Conservation (phyloP, 2,113 vertebrate genomes). For the Sitta europaea region DNA sequence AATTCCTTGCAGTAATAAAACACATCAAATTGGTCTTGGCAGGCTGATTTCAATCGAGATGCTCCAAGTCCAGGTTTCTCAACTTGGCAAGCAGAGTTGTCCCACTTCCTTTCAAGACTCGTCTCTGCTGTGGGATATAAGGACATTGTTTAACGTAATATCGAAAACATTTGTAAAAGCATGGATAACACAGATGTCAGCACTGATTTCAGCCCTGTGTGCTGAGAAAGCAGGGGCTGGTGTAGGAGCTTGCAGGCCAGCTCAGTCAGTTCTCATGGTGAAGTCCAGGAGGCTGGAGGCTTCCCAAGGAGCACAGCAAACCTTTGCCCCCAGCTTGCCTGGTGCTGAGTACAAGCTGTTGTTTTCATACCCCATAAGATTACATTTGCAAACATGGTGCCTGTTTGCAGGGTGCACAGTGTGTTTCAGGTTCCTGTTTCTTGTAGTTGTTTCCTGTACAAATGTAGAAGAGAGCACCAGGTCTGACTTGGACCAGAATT, state of each 20-base stretch:
- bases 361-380: not conserved
- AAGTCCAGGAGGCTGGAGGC: not conserved
- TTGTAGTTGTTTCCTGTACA: not conserved
- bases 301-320: not conserved
- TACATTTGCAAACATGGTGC: not conserved
- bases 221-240: not conserved
- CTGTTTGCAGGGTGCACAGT: not conserved
- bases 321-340: not conserved
- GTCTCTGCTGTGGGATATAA: not conserved
- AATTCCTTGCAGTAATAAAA: slow-evolving; percentile 67
- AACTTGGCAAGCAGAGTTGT: not conserved
- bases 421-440: not conserved
- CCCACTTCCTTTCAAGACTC: not conserved
- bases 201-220: not conserved
- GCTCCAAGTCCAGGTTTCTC: slow-evolving; percentile 4
- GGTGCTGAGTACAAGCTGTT: not conserved
- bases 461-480: not conserved
- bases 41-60: not conserved
- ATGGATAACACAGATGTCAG: not conserved
- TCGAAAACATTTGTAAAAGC: not conserved
- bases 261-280: not conserved
- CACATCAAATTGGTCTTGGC: slow-evolving; percentile 37
- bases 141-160: not conserved
- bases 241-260: not conserved
- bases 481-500: not conserved